phyloP scores from a whole-genome alignment of 1,140 invertebrate genomes.

The Batillaria attramentaria region DNA sequence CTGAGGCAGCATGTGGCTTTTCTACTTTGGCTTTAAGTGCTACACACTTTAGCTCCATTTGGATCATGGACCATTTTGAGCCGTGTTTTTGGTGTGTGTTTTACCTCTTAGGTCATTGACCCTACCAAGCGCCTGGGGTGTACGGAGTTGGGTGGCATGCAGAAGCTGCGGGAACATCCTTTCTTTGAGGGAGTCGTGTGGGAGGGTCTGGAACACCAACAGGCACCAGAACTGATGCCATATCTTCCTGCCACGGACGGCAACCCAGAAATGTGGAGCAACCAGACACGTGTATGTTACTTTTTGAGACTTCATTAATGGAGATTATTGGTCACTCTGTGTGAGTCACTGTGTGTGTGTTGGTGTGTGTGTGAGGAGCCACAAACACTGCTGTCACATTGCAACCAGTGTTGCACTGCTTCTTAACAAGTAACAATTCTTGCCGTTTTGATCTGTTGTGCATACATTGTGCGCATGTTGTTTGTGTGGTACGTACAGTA shows the following conservation, averaged over 20 bases:
- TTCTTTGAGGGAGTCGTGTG: slow-evolving; percentile 91
- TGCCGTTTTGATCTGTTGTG: neutral
- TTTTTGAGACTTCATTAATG: neutral
- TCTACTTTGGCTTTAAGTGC: too few species aligned
- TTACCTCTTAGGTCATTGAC: slow-evolving; percentile 75
- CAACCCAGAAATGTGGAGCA: slow-evolving; percentile 77
- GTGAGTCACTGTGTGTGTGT: neutral
- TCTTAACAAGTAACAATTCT: neutral
- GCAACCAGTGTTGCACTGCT: too few species aligned
- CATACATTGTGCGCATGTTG: neutral
- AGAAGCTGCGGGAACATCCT: slow-evolving; percentile 86
- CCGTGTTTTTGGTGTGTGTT: too few species aligned
- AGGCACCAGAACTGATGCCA: slow-evolving; percentile 85
- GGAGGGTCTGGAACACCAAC: slow-evolving; percentile 83
- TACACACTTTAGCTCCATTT: too few species aligned
- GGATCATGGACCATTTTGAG: too few species aligned
- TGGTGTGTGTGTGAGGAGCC: neutral
- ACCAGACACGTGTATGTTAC: slow-evolving; percentile 57
- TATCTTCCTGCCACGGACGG: slow-evolving; percentile 85
- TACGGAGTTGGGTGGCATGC: slow-evolving; percentile 78
- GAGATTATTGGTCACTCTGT: neutral
- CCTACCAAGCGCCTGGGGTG: slow-evolving; percentile 87
- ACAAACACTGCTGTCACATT: neutral
- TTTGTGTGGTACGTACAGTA: neutral
- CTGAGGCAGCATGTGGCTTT: too few species aligned